Percentiles rank a stretch among this genome's conserved stretches.
phyloP scores from a whole-genome alignment of 1,140 invertebrate genomes.

The Lasioglossum albipes region DNA sequence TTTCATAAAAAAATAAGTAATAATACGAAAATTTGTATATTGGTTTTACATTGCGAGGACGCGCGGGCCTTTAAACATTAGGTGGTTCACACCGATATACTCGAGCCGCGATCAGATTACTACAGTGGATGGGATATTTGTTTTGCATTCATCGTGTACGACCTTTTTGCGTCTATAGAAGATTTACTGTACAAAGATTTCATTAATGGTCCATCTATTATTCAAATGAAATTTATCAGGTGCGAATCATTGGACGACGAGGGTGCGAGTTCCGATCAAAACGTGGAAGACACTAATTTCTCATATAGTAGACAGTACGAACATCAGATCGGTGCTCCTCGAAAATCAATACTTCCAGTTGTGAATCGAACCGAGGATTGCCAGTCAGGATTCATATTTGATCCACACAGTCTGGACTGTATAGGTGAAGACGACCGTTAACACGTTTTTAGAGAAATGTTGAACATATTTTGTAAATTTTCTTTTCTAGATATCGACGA shows the following conservation, averaged over 20 bases:
- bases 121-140: no score
- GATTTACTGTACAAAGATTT: no score
- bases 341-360: not conserved
- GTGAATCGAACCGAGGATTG: slow-evolving; percentile 30
- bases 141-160: no score
- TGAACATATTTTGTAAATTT: not conserved
- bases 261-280: not conserved
- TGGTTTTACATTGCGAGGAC: no score
- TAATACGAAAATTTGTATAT: no score
- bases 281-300: not conserved
- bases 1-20: no score
- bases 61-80: no score
- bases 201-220: no score
- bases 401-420: slow-evolving; percentile 24
- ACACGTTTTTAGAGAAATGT: no score
- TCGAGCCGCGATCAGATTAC: no score
- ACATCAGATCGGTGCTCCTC: not conserved
- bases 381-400: slow-evolving; percentile 31
- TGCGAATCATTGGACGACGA: slow-evolving; percentile 19
- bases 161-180: no score
- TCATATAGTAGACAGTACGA: slow-evolving; percentile 8
- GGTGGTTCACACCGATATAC: no score
- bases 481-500: slow-evolving; percentile 85
- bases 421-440: slow-evolving; percentile 21
- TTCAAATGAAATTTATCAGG: slow-evolving; percentile 15